phyloP scores from a whole-genome alignment of 2,797 vertebrate species.

The Macropodus opercularis region DNA sequence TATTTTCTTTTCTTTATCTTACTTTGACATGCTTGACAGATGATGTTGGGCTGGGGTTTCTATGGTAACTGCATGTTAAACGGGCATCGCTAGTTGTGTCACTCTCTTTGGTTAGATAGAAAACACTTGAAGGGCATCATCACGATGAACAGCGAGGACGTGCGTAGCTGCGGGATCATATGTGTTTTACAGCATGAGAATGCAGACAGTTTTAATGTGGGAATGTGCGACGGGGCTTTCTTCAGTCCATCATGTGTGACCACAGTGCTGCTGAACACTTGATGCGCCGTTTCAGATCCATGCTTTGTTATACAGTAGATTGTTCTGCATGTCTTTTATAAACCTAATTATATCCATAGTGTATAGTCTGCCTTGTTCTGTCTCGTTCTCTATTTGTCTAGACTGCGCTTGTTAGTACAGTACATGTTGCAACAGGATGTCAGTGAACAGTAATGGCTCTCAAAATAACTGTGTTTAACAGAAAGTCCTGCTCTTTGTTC shows the following conservation, averaged over 20 bases:
- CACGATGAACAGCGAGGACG: conserved; percentile 26
- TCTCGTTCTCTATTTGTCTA: neutral
- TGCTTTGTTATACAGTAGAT: neutral
- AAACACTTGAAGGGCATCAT: conserved; percentile 18
- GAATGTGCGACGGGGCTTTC: neutral
- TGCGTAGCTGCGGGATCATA: neutral
- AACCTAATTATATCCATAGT: neutral
- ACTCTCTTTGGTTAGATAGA: conserved; percentile 31
- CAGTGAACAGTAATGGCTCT: neutral
- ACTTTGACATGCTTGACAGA: conserved; percentile 64
- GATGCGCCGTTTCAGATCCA: neutral
- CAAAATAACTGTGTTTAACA: no score
- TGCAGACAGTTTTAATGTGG: neutral
- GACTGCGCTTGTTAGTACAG: conserved; percentile 21
- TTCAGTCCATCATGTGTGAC: conserved; percentile 1
- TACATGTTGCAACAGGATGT: conserved; percentile 24
- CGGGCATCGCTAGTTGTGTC: conserved; percentile 53
- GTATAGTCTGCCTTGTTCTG: neutral
- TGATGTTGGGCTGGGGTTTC: conserved; percentile 67
- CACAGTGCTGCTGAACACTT: neutral
- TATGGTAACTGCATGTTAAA: conserved; percentile 78
- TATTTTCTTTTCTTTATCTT: conserved; percentile 45
- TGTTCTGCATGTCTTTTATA: neutral
- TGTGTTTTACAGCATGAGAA: neutral
- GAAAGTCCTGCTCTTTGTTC: no score